Base-by-base conservation (phyloP, 2,113 vertebrate genomes). In the Gnathochromis pfefferi region DNA sequence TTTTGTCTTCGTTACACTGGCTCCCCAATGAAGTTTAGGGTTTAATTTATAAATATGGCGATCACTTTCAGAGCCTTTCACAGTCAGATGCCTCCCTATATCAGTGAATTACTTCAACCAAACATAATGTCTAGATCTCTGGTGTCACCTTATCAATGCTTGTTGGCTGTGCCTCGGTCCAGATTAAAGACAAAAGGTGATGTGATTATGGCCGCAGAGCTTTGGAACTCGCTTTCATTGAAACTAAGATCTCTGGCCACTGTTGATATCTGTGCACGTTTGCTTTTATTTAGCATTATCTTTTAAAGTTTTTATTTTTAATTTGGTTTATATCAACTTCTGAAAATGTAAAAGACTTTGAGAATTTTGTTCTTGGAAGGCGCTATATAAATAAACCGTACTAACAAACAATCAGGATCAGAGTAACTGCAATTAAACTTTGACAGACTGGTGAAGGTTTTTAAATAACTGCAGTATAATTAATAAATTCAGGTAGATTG, bases 381-480 rank as follows among this genome's bases (percentile, higher is more conserved):
- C 0, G 2, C 16, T 35, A 33, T 3, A 35, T 63, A 65, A 65
- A 0, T 65, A 35, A 65, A 35, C 31, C 0, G 9, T 63, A 63
- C 58, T 35, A 35, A 35, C 31, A 63, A 35, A 12, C 31, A 12
- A 65, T 65, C 6, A 35, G 60, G 0, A 12, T 65, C 58, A 65
- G 2, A 35, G 31, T 65, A 35, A 1, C 60, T 68, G 63, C 35
- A 70, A 40, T 14, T 21, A 4, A 5, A 14, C 35, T 70, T 40
- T 40, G 63, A 70, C 35, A 70, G 35, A 70, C 12, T 70, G 63
- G 63, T 42, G 35, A 40, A 70, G n/a, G 12, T 0, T 40, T 70
- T 40, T 40, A 63, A 23, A 40, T 42, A 42, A 70, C 11, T 70
- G 3, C 12, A 23, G 63, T 23, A 40, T 42, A 70, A 40, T 70